Percentiles rank a stretch among this genome's conserved stretches.
Conservation (phyloP, 1,140 invertebrate species). For the Bombus picipes region DNA sequence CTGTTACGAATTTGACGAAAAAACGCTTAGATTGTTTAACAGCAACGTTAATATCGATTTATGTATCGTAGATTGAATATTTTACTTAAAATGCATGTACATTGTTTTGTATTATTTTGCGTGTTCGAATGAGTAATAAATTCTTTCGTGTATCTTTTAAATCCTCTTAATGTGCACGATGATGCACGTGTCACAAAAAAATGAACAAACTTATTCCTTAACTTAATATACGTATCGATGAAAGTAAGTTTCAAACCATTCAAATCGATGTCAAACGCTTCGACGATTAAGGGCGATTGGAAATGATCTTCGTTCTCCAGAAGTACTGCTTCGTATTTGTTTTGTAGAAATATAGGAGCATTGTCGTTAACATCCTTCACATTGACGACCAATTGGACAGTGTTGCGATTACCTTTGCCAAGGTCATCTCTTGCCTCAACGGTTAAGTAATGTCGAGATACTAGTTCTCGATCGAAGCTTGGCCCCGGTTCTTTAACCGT, state of each 20-base stretch:
- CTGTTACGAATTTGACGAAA: conserved; percentile 76
- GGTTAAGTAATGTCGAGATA: conserved; percentile 93
- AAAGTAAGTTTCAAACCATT: conserved; percentile 85
- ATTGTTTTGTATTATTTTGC: too few relatives aligned
- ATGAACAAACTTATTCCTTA: too few relatives aligned
- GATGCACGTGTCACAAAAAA: too few relatives aligned
- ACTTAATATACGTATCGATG: too few relatives aligned
- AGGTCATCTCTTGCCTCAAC: conserved; percentile 95
- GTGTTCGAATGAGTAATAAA: too few relatives aligned
- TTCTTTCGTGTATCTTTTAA: too few relatives aligned
- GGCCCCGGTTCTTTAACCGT: conserved; percentile 89
- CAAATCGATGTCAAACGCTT: conserved; percentile 93
- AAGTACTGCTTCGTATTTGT: conserved; percentile 92
- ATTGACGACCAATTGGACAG: conserved; percentile 92
- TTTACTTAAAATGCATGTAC: not conserved
- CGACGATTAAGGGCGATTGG: conserved; percentile 88
- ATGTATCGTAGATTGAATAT: not conserved
- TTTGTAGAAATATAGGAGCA: conserved; percentile 90
- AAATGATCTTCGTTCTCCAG: conserved; percentile 92
- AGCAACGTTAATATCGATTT: too few relatives aligned
- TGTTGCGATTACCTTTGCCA: conserved; percentile 93
- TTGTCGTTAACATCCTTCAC: conserved; percentile 96
- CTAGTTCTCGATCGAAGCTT: conserved; percentile 93
- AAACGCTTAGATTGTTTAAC: too few relatives aligned
- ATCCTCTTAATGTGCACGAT: too few relatives aligned